Evolutionary conservation across 2,797 vertebrate genomes (phyloP).

Genomic region (Manis pentadactyla): DNA sequence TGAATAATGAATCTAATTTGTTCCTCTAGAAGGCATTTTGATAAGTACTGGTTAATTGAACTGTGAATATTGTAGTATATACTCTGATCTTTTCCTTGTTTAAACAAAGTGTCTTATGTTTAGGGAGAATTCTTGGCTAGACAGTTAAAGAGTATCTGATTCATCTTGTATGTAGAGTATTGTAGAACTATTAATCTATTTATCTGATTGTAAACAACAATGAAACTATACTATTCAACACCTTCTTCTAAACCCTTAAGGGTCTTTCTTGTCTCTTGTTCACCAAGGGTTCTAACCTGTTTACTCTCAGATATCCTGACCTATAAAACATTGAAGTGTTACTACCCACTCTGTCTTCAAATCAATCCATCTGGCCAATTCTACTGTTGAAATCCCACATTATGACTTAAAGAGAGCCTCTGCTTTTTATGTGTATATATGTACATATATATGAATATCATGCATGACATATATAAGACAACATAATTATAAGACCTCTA

Average conservation of each 20-base stretch:
- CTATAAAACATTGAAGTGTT: background rate
- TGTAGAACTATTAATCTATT: background rate
- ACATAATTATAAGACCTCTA: background rate
- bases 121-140: background rate
- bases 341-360: background rate
- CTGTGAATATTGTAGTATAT: background rate
- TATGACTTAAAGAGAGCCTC: background rate
- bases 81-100: background rate
- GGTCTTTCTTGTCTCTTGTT: background rate
- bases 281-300: background rate
- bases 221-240: background rate
- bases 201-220: background rate
- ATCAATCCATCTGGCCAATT: background rate
- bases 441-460: too few species aligned
- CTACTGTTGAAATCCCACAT: background rate
- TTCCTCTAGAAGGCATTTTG: background rate
- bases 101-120: background rate
- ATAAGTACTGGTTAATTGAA: background rate
- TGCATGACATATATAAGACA: background rate
- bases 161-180: background rate
- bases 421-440: background rate
- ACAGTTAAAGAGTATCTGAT: background rate
- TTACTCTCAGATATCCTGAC: background rate
- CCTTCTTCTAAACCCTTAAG: background rate
- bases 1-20: background rate